These are phyloP conservation scores for Phyllostomus hastatus DNA, from an alignment of 2,113 vertebrate species.

Conservation along the genomic window DNA sequence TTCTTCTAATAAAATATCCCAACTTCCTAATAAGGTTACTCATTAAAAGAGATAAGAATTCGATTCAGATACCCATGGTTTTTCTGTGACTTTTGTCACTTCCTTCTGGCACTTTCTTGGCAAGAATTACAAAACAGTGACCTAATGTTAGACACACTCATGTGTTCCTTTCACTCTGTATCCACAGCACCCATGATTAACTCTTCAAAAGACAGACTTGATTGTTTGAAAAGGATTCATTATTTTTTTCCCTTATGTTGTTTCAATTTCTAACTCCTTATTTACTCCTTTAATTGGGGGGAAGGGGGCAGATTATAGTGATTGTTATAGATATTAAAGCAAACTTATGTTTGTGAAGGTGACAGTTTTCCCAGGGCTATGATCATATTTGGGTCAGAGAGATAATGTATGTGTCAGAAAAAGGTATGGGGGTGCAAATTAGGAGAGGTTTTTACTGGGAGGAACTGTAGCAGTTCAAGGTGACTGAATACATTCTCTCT, in stretches of 20 bases:
- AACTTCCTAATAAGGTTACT: not conserved
- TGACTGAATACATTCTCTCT: not conserved
- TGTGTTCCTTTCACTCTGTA: not conserved
- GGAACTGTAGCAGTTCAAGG: not conserved
- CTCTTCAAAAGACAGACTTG: not conserved
- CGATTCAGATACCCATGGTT: not conserved
- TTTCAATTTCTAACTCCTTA: not conserved
- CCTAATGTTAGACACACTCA: not conserved
- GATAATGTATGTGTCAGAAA: not conserved
- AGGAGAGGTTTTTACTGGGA: not conserved
- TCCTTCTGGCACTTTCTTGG: not conserved
- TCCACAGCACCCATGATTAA: not conserved
- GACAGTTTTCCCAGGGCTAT: not conserved
- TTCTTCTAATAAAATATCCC: not conserved
- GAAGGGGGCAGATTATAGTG: not conserved
- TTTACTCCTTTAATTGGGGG: not conserved
- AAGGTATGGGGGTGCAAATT: conserved; percentile 34
- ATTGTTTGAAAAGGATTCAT: not conserved
- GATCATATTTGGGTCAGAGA: not conserved
- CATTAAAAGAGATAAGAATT: not conserved
- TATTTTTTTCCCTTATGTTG: not conserved
- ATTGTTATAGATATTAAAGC: not conserved
- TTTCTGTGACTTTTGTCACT: not conserved
- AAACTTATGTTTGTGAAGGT: not conserved
- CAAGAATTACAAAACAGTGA: not conserved